Evolutionary conservation across 2,113 vertebrate genomes (phyloP).

Genomic region (Thomomys bottae): DNA sequence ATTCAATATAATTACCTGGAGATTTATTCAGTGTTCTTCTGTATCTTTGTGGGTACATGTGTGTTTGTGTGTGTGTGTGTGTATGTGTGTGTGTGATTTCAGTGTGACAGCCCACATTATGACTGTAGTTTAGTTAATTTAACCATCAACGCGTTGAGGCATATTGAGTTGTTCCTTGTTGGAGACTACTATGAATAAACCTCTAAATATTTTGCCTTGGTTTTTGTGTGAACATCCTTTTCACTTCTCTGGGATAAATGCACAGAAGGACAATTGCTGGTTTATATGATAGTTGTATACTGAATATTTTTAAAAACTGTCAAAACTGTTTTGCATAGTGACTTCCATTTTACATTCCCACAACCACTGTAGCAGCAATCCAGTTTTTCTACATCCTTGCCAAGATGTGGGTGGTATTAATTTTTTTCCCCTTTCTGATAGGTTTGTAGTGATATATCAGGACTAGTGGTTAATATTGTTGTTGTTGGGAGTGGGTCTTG

Average conservation of each 20-base stretch:
- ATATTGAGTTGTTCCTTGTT: neutral
- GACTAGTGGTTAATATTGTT: no score
- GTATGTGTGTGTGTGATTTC: neutral
- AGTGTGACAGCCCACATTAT: no score
- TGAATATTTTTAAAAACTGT: neutral
- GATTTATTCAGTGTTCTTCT: neutral
- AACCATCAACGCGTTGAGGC: neutral
- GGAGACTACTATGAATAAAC: neutral
- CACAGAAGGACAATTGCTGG: neutral
- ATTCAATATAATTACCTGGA: neutral
- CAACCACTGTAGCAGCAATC: neutral
- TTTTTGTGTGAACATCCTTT: neutral
- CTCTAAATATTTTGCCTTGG: neutral
- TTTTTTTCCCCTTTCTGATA: neutral
- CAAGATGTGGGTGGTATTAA: no score
- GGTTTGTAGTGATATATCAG: no score
- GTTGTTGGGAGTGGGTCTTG: no score
- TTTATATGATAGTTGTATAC: neutral
- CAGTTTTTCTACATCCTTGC: neutral
- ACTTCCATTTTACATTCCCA: neutral
- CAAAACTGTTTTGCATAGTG: neutral
- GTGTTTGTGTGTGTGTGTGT: no score
- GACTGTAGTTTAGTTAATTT: neutral
- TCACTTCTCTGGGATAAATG: neutral
- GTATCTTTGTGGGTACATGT: neutral